Conservation (phyloP, 92 coral and sea anemone species). For the Pocillopora meandrina region DNA sequence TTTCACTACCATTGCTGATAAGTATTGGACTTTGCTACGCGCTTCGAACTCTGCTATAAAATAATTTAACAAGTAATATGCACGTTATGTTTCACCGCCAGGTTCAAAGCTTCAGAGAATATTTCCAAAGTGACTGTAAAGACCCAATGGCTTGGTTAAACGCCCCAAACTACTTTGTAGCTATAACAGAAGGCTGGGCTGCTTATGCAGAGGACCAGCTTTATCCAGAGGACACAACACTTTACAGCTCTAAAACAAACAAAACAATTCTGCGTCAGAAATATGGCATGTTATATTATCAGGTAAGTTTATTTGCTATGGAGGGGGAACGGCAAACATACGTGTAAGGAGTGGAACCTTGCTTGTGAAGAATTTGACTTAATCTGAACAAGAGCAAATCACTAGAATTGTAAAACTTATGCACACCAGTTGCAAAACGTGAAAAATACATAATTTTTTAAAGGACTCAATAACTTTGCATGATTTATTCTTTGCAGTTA, state of each 20-base stretch:
- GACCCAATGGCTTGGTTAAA: slow-evolving; percentile 66
- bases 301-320: neutral
- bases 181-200: slow-evolving; percentile 99
- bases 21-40: too few relatives aligned
- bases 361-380: too few relatives aligned
- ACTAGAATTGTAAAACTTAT: too few relatives aligned
- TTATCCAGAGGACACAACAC: slow-evolving; percentile 63
- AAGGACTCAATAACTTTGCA: too few relatives aligned
- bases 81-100: neutral
- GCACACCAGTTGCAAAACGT: too few relatives aligned
- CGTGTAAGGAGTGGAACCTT: too few relatives aligned
- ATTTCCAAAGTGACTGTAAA: slow-evolving; percentile 56
- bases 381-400: too few relatives aligned
- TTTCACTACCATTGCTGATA: too few relatives aligned
- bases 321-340: too few relatives aligned
- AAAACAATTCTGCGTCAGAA: slow-evolving; percentile 40
- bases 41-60: too few relatives aligned
- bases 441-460: too few relatives aligned
- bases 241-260: slow-evolving; percentile 47
- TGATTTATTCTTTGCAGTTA: slow-evolving; percentile 49
- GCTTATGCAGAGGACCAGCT: slow-evolving; percentile 76
- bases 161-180: slow-evolving; percentile 56
- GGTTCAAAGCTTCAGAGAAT: slow-evolving; percentile 81
- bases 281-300: slow-evolving; percentile 80
- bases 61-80: too few relatives aligned